Base-by-base conservation (phyloP, 2,797 vertebrate genomes). In the Etheostoma perlongum region DNA sequence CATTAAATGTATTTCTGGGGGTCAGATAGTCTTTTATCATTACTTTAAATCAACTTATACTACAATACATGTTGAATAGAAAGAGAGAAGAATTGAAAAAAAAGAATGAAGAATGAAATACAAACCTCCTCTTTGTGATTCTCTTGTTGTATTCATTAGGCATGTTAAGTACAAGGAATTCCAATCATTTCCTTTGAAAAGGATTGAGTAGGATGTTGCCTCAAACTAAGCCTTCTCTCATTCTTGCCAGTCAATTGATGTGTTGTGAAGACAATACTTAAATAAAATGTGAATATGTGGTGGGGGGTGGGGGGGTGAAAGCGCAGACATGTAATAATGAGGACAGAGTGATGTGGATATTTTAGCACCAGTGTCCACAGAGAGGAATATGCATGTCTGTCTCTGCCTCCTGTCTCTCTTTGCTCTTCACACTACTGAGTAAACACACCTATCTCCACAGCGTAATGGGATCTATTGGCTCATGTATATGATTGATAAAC, bases 381-480 rank as follows among this genome's bases (percentile, higher is more conserved):
- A 59, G 42, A 72, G 36, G 21, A 84, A 81, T 68, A 90, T 57
- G 76, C 73, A 78, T 74, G 73, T 74, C 72, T 54, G 58, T 19
- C 71, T 78, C 72, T 83, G 76, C 64, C 79, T 61, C 64, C 64
- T 21, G 42, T 44, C 76, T 87, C 70, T 84, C 83, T 89, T 88
- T 85, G 85, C 88, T 90, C 91, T 94, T 95, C 95, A 88, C 94
- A 90, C 94, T 89, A 89, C 84, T 91, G 92, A 90, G 93, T 83
- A 94, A 96, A 95, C 93, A 95, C 59, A 74, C 85, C 87, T 94
- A 93, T 93, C 93, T 91, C 89, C 86, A 85, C 82, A 33, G 78
- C 0, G 66, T 84, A 89, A 93, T 89, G 72, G 85, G 85, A 94
- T 91, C 93, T 81, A 93, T 67, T 75, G 33, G 82, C 84, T 88